phyloP scores from a whole-genome alignment of 2,797 vertebrate genomes.

The Tarsius wallacei region DNA sequence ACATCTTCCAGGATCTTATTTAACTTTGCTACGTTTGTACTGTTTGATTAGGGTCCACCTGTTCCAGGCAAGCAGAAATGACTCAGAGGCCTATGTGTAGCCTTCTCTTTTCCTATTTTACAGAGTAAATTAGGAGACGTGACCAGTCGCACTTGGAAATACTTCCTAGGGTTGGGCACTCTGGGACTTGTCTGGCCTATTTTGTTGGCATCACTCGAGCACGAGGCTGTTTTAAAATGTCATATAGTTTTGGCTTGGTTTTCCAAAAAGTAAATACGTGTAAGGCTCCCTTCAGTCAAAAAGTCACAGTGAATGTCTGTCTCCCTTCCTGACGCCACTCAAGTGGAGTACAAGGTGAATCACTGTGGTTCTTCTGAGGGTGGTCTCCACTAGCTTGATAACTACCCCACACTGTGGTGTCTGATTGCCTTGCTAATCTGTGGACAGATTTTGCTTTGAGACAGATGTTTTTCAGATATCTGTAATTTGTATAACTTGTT shows the following conservation, averaged over 20 bases:
- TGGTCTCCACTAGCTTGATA: background rate
- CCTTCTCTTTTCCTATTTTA: background rate
- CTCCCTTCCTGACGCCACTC: background rate
- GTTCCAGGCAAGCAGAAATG: background rate
- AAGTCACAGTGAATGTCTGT: background rate
- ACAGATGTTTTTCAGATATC: background rate
- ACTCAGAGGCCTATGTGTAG: background rate
- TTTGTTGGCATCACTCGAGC: background rate
- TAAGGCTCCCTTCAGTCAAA: background rate
- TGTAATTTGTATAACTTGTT: background rate
- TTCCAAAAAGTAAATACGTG: background rate
- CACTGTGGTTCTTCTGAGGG: rapidly evolving
- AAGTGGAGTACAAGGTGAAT: background rate
- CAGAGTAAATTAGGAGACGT: background rate
- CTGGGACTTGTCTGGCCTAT: background rate
- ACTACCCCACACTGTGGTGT: background rate
- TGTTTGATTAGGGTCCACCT: background rate
- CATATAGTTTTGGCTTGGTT: background rate
- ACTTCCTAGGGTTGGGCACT: background rate
- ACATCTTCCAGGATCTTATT: background rate
- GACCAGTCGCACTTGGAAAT: background rate
- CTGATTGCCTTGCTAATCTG: background rate
- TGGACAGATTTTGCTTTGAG: background rate
- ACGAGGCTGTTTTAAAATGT: background rate
- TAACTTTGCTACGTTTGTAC: background rate